Base-by-base conservation (phyloP, 1,140 invertebrate species). In the Drosophila biarmipes region DNA sequence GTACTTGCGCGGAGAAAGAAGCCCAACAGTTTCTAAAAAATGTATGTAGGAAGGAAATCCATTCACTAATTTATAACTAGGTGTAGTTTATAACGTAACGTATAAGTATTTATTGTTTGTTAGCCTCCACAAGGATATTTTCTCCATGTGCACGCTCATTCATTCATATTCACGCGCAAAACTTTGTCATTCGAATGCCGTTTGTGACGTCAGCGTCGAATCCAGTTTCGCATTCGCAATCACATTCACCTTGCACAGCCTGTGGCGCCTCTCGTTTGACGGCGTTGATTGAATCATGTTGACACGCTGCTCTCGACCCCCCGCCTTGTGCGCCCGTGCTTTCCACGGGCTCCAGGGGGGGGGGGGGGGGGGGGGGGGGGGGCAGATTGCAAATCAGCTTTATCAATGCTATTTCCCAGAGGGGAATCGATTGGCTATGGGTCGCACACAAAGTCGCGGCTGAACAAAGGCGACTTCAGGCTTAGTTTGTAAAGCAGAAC, bases 191-290 rank as follows among this genome's bases (percentile, higher is more conserved):
- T 51, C 80, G 82, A 86, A 86, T 87, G 82, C 59, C 82, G 73
- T 62, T 82, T 73, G 74, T 86, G 78, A 86, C 82, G 82, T 89
- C 78, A 89, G 59, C 51, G 40, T 29, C 19, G 46, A 55, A 52
- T 27, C 21, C 21, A 68, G 62, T 45, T 67, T 68, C 49, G 12
- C 38, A 37, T 38, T 68, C 62, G 45, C 38, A 43, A 52, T 68
- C 49, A 21, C 37, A 37, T 45, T 68, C 63, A 69, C 40, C 64
- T 55, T 62, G 69, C 67, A 40, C 15, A 17, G 40, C 66, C 49
- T 7, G 64, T 27, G 58, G 52, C 53, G 35, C 63, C 63, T 42
- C 46, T 64, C 45, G 10, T 67, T 67, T 52, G 63, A 34, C 45
- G 58, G 35, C 66, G 66, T 56, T 69, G 63, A 68, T 69, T 68